Conservation (phyloP, 2,113 vertebrate species). For the Mormoops blainvillei region DNA sequence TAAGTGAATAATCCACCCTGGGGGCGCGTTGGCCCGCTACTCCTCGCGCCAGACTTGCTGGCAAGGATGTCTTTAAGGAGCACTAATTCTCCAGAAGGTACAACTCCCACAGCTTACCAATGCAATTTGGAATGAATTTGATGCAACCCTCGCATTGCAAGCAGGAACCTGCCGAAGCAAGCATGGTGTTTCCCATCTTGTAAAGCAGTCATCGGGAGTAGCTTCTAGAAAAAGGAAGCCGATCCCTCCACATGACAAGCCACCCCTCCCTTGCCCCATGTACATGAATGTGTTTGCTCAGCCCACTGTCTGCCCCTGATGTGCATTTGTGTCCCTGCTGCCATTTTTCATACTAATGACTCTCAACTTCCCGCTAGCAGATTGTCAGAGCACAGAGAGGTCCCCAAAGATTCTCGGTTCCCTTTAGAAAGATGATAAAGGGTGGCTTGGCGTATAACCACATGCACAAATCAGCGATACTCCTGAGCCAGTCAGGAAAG, state of each 20-base stretch:
- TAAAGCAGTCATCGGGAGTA: conserved; percentile 53
- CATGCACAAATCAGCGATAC: conserved; percentile 18
- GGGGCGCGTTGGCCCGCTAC: conserved; percentile 69
- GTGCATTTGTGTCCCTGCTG: not conserved
- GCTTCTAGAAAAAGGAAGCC: conserved; percentile 50
- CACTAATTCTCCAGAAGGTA: conserved; percentile 59
- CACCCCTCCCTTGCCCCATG: conserved; percentile 20
- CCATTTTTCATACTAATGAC: conserved; percentile 57
- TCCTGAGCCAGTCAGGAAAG: not conserved
- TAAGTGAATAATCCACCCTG: conserved; percentile 73
- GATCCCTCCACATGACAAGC: conserved; percentile 31
- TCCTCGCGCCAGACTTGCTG: conserved; percentile 60
- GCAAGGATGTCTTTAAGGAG: conserved; percentile 67
- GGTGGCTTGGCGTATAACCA: not conserved
- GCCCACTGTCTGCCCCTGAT: not conserved
- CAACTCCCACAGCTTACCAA: conserved; percentile 60
- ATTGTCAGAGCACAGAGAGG: conserved; percentile 18
- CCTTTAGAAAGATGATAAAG: conserved; percentile 46
- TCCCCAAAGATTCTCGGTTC: conserved; percentile 24
- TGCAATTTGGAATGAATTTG: conserved; percentile 46
- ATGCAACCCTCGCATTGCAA: conserved; percentile 41
- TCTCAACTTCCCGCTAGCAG: conserved; percentile 36
- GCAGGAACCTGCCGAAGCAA: conserved; percentile 57
- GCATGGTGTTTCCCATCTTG: conserved; percentile 45
- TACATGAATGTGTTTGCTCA: conserved; percentile 46